These are phyloP conservation scores for Brachyalestes nurse DNA, from an alignment of 2,797 vertebrate species.

Conservation along the genomic window DNA sequence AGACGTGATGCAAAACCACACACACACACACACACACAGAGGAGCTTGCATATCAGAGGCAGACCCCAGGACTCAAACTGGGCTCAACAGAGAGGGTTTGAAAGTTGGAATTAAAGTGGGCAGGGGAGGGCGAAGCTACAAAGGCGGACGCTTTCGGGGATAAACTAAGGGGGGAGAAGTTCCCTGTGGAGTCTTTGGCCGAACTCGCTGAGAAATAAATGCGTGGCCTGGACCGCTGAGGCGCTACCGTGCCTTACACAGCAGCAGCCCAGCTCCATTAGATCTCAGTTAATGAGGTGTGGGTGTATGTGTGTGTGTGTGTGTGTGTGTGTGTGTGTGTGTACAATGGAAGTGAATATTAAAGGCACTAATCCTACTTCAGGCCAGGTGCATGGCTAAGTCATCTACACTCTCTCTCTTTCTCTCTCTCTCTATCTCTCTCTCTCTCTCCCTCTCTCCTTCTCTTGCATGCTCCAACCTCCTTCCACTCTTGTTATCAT, in stretches of 20 bases:
- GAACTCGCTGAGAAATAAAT: slow-evolving; percentile 35
- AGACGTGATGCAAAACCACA: neutral
- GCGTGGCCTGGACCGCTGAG: slow-evolving; percentile 16
- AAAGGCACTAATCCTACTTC: slow-evolving; percentile 37
- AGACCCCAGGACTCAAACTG: neutral
- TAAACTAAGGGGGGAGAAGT: neutral
- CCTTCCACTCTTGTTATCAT: neutral
- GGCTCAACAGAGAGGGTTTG: slow-evolving; percentile 3
- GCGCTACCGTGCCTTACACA: slow-evolving; percentile 25
- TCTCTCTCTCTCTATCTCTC: neutral
- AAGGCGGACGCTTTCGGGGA: slow-evolving; percentile 22
- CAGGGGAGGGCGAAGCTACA: slow-evolving; percentile 16
- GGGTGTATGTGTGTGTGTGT: neutral
- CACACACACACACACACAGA: neutral
- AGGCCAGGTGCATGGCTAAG: slow-evolving; percentile 29
- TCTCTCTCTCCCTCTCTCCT: too few species aligned
- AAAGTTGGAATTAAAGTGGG: slow-evolving; percentile 21
- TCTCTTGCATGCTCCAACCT: neutral
- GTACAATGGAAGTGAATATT: slow-evolving; percentile 40
- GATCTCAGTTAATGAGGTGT: slow-evolving; percentile 44
- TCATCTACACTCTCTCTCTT: slow-evolving; percentile 10
- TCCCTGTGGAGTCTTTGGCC: slow-evolving; percentile 23
- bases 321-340: neutral
- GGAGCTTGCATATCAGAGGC: neutral
- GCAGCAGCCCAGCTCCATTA: slow-evolving; percentile 39